A percentile compares a stretch with the other conserved stretches of the same genome.
These are phyloP conservation scores for Drosophila seguyi DNA, from an alignment of 1,140 invertebrate genomes.

Conservation along the genomic window DNA sequence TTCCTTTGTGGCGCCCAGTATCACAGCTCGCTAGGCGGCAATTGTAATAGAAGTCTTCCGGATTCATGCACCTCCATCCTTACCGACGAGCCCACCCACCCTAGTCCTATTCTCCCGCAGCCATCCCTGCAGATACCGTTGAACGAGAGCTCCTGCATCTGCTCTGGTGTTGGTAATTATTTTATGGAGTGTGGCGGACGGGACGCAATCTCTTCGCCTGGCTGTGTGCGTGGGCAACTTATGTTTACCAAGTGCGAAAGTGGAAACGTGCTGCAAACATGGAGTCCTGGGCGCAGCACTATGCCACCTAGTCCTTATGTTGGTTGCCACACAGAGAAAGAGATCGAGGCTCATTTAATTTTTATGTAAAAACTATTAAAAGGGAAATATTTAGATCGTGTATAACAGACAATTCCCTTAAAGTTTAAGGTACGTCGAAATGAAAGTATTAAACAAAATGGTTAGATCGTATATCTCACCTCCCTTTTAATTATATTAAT, in stretches of 20 bases:
- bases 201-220: slow-evolving; percentile 20
- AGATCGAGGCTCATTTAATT: too few relatives aligned
- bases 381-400: too few relatives aligned
- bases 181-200: slow-evolving; percentile 69
- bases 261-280: slow-evolving; percentile 82
- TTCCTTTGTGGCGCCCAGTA: background rate
- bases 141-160: slow-evolving; percentile 11
- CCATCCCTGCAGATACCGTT: slow-evolving; percentile 8
- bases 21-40: slow-evolving; percentile 10
- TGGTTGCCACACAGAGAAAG: background rate
- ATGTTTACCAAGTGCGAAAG: slow-evolving; percentile 83
- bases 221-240: slow-evolving; percentile 70
- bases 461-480: too few relatives aligned
- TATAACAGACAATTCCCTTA: too few relatives aligned
- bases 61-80: slow-evolving; percentile 36
- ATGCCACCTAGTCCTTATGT: slow-evolving; percentile 16
- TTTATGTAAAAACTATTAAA: too few relatives aligned
- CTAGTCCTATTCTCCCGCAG: background rate
- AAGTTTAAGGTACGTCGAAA: too few relatives aligned
- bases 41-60: slow-evolving; percentile 48
- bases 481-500: too few relatives aligned
- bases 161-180: slow-evolving; percentile 75
- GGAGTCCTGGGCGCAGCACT: slow-evolving; percentile 50
- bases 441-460: too few relatives aligned
- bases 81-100: background rate